A percentile compares a stretch with the other conserved stretches of the same genome.
phyloP scores from a whole-genome alignment of 2,113 vertebrate species.

The Cisticola juncidis region DNA sequence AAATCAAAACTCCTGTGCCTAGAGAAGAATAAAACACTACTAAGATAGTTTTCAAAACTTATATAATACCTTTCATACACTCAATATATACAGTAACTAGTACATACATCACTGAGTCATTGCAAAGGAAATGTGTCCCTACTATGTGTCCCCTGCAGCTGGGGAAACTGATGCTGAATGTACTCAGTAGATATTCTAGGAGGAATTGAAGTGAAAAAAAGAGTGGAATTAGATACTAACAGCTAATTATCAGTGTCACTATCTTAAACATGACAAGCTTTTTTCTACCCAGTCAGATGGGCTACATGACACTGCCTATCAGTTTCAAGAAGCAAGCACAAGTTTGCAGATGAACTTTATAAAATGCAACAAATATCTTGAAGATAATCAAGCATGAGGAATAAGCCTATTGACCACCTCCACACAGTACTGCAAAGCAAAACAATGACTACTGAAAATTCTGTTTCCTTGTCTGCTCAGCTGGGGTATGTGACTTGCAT shows the following conservation, averaged over 20 bases:
- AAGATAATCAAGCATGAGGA: background rate
- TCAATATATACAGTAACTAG: background rate
- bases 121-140: background rate
- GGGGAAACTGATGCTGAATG: background rate
- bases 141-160: background rate
- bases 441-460: background rate
- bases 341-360: background rate
- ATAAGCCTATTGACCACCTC: background rate
- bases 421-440: background rate
- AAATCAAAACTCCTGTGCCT: background rate
- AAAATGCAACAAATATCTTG: background rate
- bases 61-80: background rate
- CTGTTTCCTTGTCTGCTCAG: background rate
- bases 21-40: background rate
- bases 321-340: background rate
- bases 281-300: background rate
- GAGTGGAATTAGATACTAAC: background rate
- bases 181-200: background rate
- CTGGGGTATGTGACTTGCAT: background rate
- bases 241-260: background rate
- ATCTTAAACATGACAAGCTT: background rate
- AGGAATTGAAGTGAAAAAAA: background rate
- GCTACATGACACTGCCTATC: background rate
- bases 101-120: background rate
- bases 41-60: background rate